A percentile compares a stretch with the other conserved stretches of the same genome.
Conservation (phyloP, 2,888 invertebrate genomes). For the Tiphia femorata region DNA sequence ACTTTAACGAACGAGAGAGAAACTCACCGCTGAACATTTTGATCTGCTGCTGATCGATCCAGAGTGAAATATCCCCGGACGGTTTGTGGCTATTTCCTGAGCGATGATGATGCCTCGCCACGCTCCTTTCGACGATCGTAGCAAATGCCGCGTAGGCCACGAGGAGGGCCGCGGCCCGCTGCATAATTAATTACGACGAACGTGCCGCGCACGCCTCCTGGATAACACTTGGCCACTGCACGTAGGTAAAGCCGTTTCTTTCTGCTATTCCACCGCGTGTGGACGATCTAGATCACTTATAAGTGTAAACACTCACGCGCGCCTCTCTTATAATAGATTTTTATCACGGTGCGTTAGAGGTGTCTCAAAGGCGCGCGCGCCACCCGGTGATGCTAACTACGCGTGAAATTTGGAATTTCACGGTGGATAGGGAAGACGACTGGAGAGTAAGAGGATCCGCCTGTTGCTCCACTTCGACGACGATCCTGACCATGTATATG, state of each 20-base stretch:
- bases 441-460: neutral
- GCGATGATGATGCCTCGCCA: conserved; percentile 59
- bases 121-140: conserved; percentile 49
- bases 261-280: no score
- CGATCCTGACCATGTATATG: neutral
- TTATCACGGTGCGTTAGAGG: no score
- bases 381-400: conserved; percentile 33
- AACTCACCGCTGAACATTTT: conserved; percentile 89
- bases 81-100: conserved; percentile 61
- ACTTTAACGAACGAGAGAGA: no score
- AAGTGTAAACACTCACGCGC: no score
- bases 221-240: no score
- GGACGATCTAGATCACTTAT: no score
- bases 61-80: conserved; percentile 80
- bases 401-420: conserved; percentile 53
- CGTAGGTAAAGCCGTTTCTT: no score
- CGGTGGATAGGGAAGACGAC: conserved; percentile 23
- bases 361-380: conserved; percentile 9
- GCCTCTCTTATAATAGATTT: no score
- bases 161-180: conserved; percentile 58
- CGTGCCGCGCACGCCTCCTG: no score
- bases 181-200: conserved; percentile 51
- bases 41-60: conserved; percentile 93
- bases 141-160: conserved; percentile 54
- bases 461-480: neutral